Conservation (phyloP, 1,140 invertebrate species). For the Heliconius hewitsoni region DNA sequence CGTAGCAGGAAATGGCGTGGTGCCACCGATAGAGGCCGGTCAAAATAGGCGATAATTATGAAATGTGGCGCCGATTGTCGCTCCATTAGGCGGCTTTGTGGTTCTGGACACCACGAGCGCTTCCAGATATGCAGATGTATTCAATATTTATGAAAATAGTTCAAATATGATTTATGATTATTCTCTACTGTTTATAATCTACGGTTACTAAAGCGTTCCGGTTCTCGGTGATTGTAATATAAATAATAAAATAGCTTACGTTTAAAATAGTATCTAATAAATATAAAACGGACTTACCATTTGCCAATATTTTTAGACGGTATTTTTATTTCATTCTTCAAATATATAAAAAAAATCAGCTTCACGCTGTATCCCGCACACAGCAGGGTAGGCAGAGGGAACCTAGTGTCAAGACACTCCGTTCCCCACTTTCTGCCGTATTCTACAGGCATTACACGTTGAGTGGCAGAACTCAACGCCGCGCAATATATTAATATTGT, state of each 20-base stretch:
- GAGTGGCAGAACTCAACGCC: too few relatives aligned
- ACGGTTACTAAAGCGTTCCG: neutral
- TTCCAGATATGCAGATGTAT: slow-evolving; percentile 71
- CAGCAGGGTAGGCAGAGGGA: too few relatives aligned
- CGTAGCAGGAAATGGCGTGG: slow-evolving; percentile 44
- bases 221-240: neutral
- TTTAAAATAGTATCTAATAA: neutral
- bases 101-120: slow-evolving; percentile 55
- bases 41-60: slow-evolving; percentile 80
- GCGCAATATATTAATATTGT: neutral
- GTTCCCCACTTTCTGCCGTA: too few relatives aligned
- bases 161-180: slow-evolving; percentile 36
- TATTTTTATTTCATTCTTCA: neutral
- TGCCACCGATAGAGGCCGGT: slow-evolving; percentile 71
- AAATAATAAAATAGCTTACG: neutral
- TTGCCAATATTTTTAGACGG: neutral
- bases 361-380: too few relatives aligned
- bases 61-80: slow-evolving; percentile 77
- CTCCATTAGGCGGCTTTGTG: slow-evolving; percentile 72
- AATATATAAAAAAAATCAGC: neutral
- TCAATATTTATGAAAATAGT: slow-evolving; percentile 47
- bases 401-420: too few relatives aligned
- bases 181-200: slow-evolving; percentile 18
- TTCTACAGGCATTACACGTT: too few relatives aligned
- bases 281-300: neutral